phyloP scores from a whole-genome alignment of 2,113 vertebrate species.

The Thunnus thynnus region DNA sequence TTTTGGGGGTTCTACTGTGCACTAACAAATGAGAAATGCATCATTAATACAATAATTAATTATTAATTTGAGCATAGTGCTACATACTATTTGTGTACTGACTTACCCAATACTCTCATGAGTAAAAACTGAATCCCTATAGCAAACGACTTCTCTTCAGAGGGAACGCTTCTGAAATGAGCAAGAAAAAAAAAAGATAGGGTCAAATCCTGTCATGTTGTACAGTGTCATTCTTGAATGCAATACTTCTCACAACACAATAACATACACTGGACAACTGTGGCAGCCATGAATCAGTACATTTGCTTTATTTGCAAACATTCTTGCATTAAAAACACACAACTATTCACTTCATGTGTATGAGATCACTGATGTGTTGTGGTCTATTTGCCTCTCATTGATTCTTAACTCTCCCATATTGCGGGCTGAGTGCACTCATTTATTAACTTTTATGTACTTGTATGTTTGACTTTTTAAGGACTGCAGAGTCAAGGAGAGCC shows the following conservation, averaged over 20 bases:
- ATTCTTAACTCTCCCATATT: background rate
- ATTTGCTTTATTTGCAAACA: background rate
- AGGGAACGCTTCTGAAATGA: conserved; percentile 88
- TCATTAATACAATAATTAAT: background rate
- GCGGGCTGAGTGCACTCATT: background rate
- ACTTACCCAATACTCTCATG: conserved; percentile 94
- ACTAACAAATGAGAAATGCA: too few relatives aligned
- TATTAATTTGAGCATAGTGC: background rate
- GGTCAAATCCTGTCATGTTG: background rate
- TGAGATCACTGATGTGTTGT: background rate
- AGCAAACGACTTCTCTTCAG: conserved; percentile 95
- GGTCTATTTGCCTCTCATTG: background rate
- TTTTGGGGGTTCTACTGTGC: background rate
- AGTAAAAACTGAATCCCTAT: conserved; percentile 96
- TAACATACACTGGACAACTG: background rate
- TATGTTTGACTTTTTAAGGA: conserved; percentile 1
- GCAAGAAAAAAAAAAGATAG: background rate
- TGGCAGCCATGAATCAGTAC: background rate
- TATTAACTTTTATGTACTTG: background rate
- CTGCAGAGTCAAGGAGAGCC: background rate
- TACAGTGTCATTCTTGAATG: background rate
- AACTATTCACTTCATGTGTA: background rate
- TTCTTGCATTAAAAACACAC: background rate
- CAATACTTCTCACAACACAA: background rate
- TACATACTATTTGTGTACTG: background rate